A percentile compares a stretch with the other conserved stretches of the same genome.
Conservation (phyloP, 2,888 invertebrate genomes). For the Caenorhabditis sinica region DNA sequence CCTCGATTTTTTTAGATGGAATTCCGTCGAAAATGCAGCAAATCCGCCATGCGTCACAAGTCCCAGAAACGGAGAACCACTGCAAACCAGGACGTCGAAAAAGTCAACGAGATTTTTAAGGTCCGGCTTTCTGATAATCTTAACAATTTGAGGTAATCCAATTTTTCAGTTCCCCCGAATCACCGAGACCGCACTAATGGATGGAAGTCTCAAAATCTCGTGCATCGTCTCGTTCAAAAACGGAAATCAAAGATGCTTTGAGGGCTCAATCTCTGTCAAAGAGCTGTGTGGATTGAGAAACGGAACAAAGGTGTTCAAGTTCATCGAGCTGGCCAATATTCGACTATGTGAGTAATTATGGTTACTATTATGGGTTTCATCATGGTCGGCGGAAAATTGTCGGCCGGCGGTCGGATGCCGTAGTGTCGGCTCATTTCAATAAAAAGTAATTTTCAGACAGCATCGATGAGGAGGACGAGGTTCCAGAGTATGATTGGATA, state of each 20-base stretch:
- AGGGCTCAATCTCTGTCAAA: conserved; percentile 43
- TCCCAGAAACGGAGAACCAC: conserved; percentile 42
- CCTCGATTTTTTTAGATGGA: conserved; percentile 53
- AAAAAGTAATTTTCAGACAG: conserved; percentile 46
- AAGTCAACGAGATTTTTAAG: conserved; percentile 59
- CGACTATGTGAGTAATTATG: conserved; percentile 36
- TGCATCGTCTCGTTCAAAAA: conserved; percentile 55
- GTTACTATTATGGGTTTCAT: too few species aligned
- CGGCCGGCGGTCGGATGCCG: too few species aligned
- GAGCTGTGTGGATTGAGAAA: conserved; percentile 47
- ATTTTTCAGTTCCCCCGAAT: conserved; percentile 55
- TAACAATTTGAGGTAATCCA: not conserved
- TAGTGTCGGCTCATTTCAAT: not conserved
- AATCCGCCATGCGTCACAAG: conserved; percentile 60
- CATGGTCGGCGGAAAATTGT: too few species aligned
- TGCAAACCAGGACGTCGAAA: conserved; percentile 36
- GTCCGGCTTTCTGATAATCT: not conserved
- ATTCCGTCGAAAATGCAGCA: conserved; percentile 55
- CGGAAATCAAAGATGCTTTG: conserved; percentile 52
- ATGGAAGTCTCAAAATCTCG: conserved; percentile 48
- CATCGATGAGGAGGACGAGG: conserved; percentile 57
- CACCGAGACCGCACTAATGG: conserved; percentile 33
- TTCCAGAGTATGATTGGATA: conserved; percentile 62
- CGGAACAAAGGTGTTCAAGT: conserved; percentile 51
- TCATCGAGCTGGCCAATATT: conserved; percentile 52